Conservation (phyloP, 2,113 vertebrate genomes). For the Campylomormyrus numenius region DNA sequence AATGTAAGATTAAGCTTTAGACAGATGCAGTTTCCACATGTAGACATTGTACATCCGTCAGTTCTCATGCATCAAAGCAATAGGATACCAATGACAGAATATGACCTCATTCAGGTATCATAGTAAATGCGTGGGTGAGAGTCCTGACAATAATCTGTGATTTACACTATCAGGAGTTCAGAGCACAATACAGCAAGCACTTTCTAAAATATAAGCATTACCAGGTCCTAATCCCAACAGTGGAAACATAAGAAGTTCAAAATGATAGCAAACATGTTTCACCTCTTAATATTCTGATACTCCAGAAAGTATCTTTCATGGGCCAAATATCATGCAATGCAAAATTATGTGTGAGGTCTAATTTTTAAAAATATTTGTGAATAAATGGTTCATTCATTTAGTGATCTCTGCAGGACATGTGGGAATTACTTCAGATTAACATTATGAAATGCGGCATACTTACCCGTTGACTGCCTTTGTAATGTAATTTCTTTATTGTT, state of each 20-base stretch:
- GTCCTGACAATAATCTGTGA: conserved; percentile 32
- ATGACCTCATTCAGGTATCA: conserved; percentile 22
- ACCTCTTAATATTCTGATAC: conserved; percentile 16
- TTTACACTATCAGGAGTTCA: conserved; percentile 36
- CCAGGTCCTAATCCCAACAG: not conserved
- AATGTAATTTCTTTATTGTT: not conserved
- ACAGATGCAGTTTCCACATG: conserved; percentile 7
- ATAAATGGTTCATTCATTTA: conserved; percentile 11
- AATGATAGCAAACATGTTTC: conserved; percentile 11
- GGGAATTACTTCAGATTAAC: conserved; percentile 15
- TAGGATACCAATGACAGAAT: not conserved
- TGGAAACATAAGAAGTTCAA: conserved; percentile 19
- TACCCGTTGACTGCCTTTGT: conserved; percentile 12
- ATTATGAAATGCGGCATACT: conserved; percentile 12
- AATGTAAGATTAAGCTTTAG: not conserved
- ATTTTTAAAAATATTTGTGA: conserved; percentile 20
- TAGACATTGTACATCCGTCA: not conserved
- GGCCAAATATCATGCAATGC: conserved; percentile 23
- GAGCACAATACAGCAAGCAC: conserved; percentile 32
- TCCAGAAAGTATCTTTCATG: not conserved
- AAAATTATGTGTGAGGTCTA: conserved; percentile 23
- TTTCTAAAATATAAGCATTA: conserved; percentile 26
- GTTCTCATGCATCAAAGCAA: not conserved
- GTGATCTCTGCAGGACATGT: conserved; percentile 18
- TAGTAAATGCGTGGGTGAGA: conserved; percentile 21